Conservation (phyloP, 2,113 vertebrate genomes). For the Willisornis vidua region DNA sequence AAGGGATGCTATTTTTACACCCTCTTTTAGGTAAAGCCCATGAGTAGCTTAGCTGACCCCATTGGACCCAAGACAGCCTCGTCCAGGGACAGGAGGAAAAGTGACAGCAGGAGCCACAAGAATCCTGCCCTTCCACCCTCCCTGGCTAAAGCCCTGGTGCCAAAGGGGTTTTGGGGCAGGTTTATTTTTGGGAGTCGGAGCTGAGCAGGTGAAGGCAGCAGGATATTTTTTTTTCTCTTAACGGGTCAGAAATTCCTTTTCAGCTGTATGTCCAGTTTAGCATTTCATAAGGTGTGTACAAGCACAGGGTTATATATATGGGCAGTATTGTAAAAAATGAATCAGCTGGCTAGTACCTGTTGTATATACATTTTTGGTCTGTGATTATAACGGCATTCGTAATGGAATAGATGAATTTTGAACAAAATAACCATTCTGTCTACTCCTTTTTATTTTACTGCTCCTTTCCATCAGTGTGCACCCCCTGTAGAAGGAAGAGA, state of each 20-base stretch:
- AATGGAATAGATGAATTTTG: neutral
- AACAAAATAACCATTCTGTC: neutral
- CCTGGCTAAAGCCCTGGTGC: neutral
- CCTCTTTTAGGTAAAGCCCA: neutral
- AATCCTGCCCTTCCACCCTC: neutral
- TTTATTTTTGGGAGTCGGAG: neutral
- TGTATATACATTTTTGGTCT: neutral
- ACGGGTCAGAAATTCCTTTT: neutral
- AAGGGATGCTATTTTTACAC: neutral
- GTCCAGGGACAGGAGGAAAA: neutral
- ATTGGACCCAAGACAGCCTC: neutral
- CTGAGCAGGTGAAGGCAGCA: neutral
- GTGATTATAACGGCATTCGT: neutral
- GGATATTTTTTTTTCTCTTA: neutral
- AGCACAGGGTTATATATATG: neutral
- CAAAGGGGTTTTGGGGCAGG: rapidly evolving
- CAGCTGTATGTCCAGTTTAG: neutral
- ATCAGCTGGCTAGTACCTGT: neutral
- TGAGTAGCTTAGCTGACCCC: conserved; percentile 12
- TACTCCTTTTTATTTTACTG: neutral
- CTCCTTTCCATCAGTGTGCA: neutral
- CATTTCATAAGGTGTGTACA: neutral
- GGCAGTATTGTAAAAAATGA: neutral
- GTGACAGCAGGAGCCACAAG: neutral
- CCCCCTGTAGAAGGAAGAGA: neutral